A percentile compares a stretch with the other conserved stretches of the same genome.
Conservation (phyloP, 2,797 vertebrate genomes). For the Tokudaia muenninki region DNA sequence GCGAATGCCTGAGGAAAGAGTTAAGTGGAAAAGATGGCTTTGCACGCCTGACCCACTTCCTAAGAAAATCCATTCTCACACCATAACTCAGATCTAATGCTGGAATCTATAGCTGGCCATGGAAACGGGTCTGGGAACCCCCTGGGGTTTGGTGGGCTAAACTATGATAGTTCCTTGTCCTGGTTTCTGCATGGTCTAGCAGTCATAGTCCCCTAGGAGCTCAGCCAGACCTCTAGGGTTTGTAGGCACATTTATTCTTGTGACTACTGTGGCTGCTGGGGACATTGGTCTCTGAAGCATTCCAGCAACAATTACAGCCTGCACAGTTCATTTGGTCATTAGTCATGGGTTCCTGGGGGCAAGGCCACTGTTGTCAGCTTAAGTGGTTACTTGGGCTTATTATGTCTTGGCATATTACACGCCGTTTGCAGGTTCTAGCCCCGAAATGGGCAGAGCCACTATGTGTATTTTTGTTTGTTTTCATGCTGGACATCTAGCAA, state of each 20-base stretch:
- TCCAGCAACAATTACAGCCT: constrained; percentile 33
- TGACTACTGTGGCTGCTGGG: neutral
- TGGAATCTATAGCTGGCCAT: neutral
- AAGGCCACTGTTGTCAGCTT: neutral
- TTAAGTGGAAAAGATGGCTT: neutral
- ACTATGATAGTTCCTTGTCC: neutral
- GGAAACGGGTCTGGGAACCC: neutral
- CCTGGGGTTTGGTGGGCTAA: neutral
- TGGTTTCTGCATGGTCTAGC: neutral
- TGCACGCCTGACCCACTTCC: neutral
- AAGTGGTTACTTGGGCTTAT: neutral
- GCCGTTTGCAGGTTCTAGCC: neutral
- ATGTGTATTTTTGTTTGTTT: neutral
- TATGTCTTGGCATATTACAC: neutral
- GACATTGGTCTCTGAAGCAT: neutral
- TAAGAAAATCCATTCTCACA: neutral
- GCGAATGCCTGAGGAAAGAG: too few relatives aligned
- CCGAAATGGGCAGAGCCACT: neutral
- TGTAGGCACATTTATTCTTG: neutral
- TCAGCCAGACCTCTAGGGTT: neutral
- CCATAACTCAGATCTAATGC: too few relatives aligned
- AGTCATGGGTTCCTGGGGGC: constrained; percentile 10
- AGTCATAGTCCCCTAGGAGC: neutral
- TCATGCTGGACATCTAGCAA: neutral
- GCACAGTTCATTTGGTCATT: constrained; percentile 25